These are phyloP conservation scores for Diogma glabrata DNA, from an alignment of 2,888 invertebrate genomes.

Conservation along the genomic window DNA sequence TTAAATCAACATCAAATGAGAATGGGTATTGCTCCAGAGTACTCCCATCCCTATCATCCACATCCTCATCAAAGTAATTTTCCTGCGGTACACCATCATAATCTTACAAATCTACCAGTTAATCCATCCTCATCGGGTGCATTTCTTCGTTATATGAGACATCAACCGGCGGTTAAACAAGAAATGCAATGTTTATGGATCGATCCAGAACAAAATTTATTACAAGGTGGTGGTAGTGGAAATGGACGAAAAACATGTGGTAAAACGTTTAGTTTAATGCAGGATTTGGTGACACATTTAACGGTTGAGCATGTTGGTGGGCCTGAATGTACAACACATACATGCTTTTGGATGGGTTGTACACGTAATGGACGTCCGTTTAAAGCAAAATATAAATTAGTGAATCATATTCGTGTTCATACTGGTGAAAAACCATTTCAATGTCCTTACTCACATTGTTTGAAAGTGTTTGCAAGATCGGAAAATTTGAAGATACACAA, in stretches of 20 bases:
- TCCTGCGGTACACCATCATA: conserved; percentile 44
- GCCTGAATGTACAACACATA: conserved; percentile 94
- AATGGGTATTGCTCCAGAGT: conserved; percentile 31
- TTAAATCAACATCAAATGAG: conserved; percentile 43
- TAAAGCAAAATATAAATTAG: conserved; percentile 99
- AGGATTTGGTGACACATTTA: conserved; percentile 93
- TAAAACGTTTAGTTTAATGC: conserved; percentile 86
- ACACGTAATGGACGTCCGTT: conserved; percentile 88
- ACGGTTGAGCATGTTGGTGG: conserved; percentile 98
- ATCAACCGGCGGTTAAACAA: conserved; percentile 67
- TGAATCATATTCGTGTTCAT: conserved; percentile 98
- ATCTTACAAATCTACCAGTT: conserved; percentile 30
- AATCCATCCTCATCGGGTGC: conserved; percentile 48
- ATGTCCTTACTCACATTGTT: conserved; percentile 95
- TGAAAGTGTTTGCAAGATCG: conserved; percentile 95
- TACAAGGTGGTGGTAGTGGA: conserved; percentile 18
- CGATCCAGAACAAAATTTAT: conserved; percentile 52
- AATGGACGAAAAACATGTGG: conserved; percentile 68
- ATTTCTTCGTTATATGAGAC: conserved; percentile 85
- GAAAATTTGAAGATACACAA: conserved; percentile 99
- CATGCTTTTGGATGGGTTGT: conserved; percentile 97
- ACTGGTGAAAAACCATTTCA: conserved; percentile 99
- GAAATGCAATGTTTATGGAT: conserved; percentile 92
- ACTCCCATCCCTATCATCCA: conserved; percentile 34
- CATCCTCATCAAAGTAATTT: conserved; percentile 36